These are phyloP conservation scores for Euzophera pinguis DNA, from an alignment of 2,888 invertebrate species.

Conservation along the genomic window DNA sequence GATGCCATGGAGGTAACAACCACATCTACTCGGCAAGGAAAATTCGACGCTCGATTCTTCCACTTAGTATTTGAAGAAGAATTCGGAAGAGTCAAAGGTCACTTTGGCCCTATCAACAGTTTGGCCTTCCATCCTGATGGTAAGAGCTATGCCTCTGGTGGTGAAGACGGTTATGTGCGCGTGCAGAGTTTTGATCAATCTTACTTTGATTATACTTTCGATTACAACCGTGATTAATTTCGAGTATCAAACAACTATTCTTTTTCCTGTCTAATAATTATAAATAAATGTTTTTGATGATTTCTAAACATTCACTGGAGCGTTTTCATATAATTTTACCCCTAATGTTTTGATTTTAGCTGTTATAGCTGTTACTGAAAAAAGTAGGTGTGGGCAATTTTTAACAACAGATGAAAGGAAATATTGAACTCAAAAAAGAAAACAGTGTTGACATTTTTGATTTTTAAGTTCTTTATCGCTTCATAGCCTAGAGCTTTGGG, in stretches of 20 bases:
- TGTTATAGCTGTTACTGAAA: too few species aligned
- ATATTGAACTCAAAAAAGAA: too few species aligned
- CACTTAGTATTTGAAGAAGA: slow-evolving; percentile 98
- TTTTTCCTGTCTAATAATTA: slow-evolving; percentile 25
- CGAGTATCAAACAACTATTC: slow-evolving; percentile 20
- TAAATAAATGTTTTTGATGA: slow-evolving; percentile 19
- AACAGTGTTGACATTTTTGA: too few species aligned
- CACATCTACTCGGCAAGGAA: slow-evolving; percentile 95
- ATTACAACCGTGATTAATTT: slow-evolving; percentile 82
- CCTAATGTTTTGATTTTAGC: too few species aligned
- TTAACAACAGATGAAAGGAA: too few species aligned
- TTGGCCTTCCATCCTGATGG: slow-evolving; percentile 99
- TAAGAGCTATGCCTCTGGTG: slow-evolving; percentile 96
- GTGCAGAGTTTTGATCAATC: slow-evolving; percentile 97
- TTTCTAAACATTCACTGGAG: slow-evolving; percentile 21
- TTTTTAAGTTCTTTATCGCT: too few species aligned
- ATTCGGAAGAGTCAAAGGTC: slow-evolving; percentile 98
- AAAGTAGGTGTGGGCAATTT: too few species aligned
- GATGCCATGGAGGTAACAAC: slow-evolving; percentile 99
- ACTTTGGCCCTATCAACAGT: slow-evolving; percentile 99
- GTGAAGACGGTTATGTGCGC: slow-evolving; percentile 99
- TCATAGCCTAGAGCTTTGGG: too few species aligned
- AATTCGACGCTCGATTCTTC: slow-evolving; percentile 97
- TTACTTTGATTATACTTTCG: slow-evolving; percentile 97
- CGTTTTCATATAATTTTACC: background rate